These are phyloP conservation scores for Hydrolagus colliei DNA, from an alignment of 2,797 vertebrate species.

Conservation along the genomic window DNA sequence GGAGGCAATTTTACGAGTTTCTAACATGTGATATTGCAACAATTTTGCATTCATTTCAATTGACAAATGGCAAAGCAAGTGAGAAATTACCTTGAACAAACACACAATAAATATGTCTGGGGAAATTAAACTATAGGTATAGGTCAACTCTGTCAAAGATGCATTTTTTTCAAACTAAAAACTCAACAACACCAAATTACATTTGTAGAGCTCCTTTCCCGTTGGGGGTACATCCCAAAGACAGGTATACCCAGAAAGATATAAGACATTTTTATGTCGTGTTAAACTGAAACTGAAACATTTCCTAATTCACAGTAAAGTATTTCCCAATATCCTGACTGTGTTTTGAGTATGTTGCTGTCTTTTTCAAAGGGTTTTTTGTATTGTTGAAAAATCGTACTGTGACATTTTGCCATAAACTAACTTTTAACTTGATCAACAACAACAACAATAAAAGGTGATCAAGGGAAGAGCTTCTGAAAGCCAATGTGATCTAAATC, in stretches of 20 bases:
- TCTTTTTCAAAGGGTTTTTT: neutral
- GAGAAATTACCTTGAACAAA: neutral
- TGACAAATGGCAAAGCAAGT: neutral
- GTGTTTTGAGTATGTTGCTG: neutral
- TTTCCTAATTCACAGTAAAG: no score
- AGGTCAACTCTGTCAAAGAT: no score
- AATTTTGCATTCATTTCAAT: neutral
- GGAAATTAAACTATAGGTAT: neutral
- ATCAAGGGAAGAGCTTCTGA: conserved; percentile 1
- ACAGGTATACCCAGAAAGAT: neutral
- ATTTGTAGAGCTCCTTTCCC: no score
- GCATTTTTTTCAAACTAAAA: neutral
- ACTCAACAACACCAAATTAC: no score
- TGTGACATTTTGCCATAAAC: neutral
- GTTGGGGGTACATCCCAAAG: no score
- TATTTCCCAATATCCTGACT: no score
- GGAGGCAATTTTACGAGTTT: neutral
- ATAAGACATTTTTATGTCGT: neutral
- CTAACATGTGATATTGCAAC: neutral
- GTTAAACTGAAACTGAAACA: no score
- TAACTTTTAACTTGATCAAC: neutral
- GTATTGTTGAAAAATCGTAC: neutral
- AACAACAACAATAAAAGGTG: no score
- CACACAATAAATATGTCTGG: neutral
- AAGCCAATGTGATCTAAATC: neutral